Evolutionary conservation across 2,113 vertebrate genomes (phyloP).

Genomic region (Varanus komodoensis): DNA sequence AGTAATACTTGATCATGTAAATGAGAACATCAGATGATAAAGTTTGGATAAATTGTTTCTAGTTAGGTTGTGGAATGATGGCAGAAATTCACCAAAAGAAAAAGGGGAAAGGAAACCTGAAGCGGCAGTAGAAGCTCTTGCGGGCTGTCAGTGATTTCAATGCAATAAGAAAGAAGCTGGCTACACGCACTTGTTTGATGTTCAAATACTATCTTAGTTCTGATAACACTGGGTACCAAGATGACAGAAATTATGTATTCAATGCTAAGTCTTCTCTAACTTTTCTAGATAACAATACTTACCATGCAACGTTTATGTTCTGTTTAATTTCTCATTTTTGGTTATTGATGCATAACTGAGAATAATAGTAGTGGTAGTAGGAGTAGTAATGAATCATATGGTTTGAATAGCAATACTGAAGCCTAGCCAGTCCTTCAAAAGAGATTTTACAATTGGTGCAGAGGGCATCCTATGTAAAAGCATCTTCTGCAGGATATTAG

Average conservation of each 20-base stretch:
- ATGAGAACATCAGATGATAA: not conserved
- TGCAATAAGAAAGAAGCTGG: not conserved
- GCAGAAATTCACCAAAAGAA: not conserved
- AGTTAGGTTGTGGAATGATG: not conserved
- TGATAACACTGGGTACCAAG: constrained; percentile 8
- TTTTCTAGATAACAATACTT: constrained; percentile 28
- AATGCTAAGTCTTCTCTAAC: not conserved
- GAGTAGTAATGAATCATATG: constrained; percentile 24
- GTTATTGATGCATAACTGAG: not conserved
- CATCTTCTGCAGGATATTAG: constrained; percentile 11
- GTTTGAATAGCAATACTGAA: constrained; percentile 36
- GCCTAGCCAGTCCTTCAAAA: constrained; percentile 10
- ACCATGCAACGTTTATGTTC: not conserved
- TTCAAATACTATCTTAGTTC: constrained; percentile 16
- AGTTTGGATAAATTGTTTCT: not conserved
- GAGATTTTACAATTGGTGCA: not conserved
- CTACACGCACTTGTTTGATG: not conserved
- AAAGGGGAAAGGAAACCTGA: not conserved
- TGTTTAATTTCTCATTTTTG: constrained; percentile 13
- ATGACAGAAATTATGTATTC: constrained; percentile 20
- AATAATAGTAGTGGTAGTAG: constrained; percentile 1
- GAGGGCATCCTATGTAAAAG: not conserved
- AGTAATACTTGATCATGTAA: not conserved
- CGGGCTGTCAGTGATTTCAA: not conserved
- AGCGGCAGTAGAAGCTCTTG: not conserved